These are phyloP conservation scores for Agrilus mali DNA, from an alignment of 2,888 invertebrate species.

Conservation along the genomic window DNA sequence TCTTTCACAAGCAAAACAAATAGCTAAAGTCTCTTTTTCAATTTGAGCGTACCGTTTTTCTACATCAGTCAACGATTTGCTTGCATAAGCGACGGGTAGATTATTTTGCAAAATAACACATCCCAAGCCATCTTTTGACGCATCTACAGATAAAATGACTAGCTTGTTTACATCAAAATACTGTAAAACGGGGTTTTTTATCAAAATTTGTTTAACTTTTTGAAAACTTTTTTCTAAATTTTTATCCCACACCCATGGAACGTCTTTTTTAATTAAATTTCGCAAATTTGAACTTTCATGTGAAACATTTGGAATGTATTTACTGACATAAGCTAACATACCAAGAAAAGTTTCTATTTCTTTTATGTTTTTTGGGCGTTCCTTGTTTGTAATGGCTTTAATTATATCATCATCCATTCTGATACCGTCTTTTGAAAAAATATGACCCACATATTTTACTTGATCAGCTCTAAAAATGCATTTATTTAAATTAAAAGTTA, in stretches of 20 bases:
- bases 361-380: slow-evolving; percentile 11
- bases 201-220: slow-evolving; percentile 4
- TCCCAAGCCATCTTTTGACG: slow-evolving; percentile 12
- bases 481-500: slow-evolving; percentile 10
- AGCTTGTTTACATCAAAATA: too few species aligned
- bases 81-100: slow-evolving; percentile 8
- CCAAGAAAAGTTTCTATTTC: slow-evolving; percentile 14
- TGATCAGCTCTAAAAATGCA: slow-evolving; percentile 6
- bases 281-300: slow-evolving; percentile 10
- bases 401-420: slow-evolving; percentile 10
- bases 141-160: neutral
- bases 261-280: slow-evolving; percentile 10
- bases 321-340: slow-evolving; percentile 13
- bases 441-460: slow-evolving; percentile 12
- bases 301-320: slow-evolving; percentile 14
- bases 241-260: slow-evolving; percentile 7
- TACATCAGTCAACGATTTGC: slow-evolving; percentile 10
- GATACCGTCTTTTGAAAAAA: slow-evolving; percentile 9
- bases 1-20: slow-evolving; percentile 11
- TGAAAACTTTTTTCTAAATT: slow-evolving; percentile 7
- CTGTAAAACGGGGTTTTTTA: neutral
- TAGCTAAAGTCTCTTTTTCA: slow-evolving; percentile 22
- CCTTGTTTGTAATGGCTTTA: slow-evolving; percentile 11
- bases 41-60: slow-evolving; percentile 11
- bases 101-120: slow-evolving; percentile 15